Conservation (phyloP, 2,113 vertebrate genomes). For the Neolamprologus tretocephalus region DNA sequence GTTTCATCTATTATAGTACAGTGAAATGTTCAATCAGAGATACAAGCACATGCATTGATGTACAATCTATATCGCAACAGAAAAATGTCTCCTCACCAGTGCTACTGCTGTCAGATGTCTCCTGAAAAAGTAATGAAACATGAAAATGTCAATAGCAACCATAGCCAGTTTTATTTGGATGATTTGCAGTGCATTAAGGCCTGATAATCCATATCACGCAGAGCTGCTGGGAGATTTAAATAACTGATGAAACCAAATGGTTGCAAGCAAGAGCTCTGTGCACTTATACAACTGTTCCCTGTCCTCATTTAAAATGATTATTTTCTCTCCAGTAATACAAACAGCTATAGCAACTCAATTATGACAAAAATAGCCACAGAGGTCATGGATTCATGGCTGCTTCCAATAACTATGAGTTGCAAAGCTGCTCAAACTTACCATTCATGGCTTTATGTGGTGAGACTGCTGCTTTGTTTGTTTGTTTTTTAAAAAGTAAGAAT, state of each 20-base stretch:
- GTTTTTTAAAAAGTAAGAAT: not conserved
- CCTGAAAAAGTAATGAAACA: not conserved
- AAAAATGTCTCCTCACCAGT: not conserved
- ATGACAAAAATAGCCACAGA: not conserved
- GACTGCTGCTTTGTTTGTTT: conserved; percentile 27
- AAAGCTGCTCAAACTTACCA: not conserved
- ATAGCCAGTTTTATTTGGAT: not conserved
- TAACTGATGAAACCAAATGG: not conserved
- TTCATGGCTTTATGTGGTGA: conserved; percentile 24
- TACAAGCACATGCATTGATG: conserved; percentile 34
- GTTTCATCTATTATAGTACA: conserved; percentile 2
- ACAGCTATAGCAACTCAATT: not conserved
- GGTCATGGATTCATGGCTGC: not conserved
- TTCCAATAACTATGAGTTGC: not conserved
- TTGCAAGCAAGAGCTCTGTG: not conserved
- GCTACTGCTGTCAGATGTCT: not conserved
- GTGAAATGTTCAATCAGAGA: not conserved
- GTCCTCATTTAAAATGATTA: not conserved
- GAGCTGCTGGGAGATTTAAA: conserved; percentile 14
- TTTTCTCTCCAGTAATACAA: conserved; percentile 5
- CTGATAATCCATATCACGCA: not conserved
- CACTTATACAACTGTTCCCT: not conserved
- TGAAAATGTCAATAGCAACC: conserved; percentile 2
- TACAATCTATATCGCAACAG: not conserved
- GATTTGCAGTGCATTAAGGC: conserved; percentile 5